Conservation (phyloP, 2,113 vertebrate genomes). For the Psephotus haematonotus region DNA sequence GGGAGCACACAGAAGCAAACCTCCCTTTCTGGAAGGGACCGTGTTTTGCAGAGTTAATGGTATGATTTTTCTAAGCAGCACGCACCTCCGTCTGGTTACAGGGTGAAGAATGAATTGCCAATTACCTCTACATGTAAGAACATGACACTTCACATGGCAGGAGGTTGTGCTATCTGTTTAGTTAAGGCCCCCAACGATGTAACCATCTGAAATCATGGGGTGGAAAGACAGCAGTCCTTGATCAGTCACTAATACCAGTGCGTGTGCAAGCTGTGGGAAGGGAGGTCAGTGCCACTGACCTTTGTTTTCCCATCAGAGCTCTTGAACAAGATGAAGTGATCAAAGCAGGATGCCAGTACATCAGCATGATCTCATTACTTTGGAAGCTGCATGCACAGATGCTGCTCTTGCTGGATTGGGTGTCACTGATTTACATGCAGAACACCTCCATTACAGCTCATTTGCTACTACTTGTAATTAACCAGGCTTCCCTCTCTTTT, state of each 20-base stretch:
- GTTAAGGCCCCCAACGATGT: conserved; percentile 1
- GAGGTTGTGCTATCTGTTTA: neutral
- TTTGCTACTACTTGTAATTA: conserved; percentile 58
- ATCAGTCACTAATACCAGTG: neutral
- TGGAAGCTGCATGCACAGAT: conserved; percentile 63
- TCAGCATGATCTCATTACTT: conserved; percentile 75
- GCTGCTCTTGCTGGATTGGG: conserved; percentile 54
- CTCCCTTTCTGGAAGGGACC: neutral
- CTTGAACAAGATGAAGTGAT: conserved; percentile 78
- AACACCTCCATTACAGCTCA: conserved; percentile 56
- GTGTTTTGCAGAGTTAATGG: neutral
- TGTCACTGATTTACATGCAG: conserved; percentile 51
- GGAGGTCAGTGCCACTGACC: conserved; percentile 66
- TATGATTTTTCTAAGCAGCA: neutral
- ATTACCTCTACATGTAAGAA: conserved; percentile 18
- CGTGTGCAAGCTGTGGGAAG: neutral
- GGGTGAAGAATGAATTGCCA: conserved; percentile 52
- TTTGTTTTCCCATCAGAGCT: conserved; percentile 73
- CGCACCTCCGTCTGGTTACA: conserved; percentile 43
- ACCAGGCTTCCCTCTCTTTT: neutral
- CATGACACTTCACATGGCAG: neutral
- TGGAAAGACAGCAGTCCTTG: neutral
- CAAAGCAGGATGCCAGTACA: conserved; percentile 70
- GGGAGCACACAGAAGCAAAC: neutral
- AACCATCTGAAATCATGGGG: neutral